phyloP scores from a whole-genome alignment of 2,113 vertebrate species.

The Carollia perspicillata region DNA sequence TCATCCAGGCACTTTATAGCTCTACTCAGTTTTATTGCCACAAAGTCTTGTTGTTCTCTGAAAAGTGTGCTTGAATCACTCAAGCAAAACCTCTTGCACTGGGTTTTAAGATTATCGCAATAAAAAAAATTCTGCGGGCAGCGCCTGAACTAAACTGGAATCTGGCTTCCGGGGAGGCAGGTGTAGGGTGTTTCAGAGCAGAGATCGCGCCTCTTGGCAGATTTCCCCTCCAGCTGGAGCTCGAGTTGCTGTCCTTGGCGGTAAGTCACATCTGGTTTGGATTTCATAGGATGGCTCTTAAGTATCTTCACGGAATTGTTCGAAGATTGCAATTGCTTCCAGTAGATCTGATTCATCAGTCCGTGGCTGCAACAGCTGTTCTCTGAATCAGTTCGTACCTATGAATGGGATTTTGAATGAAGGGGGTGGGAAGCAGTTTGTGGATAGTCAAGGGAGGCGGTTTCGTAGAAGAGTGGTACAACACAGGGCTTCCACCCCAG shows the following conservation, averaged over 20 bases:
- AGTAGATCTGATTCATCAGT: constrained; percentile 16
- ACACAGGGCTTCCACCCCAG: too few relatives aligned
- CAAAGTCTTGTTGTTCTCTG: background rate
- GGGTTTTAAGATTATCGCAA: background rate
- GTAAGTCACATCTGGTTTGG: background rate
- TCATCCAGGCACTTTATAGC: background rate
- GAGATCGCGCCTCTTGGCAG: background rate
- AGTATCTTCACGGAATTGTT: background rate
- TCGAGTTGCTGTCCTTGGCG: background rate
- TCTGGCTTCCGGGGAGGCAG: background rate
- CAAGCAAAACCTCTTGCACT: background rate
- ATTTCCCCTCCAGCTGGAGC: background rate
- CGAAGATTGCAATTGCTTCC: background rate
- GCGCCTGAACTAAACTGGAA: background rate
- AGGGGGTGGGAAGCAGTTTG: background rate
- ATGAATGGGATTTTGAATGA: background rate
- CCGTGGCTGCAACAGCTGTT: background rate
- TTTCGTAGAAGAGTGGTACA: background rate
- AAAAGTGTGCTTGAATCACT: background rate
- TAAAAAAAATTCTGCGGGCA: background rate
- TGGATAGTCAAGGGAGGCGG: background rate
- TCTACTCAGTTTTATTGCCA: background rate
- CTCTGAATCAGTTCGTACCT: background rate
- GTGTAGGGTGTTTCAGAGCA: background rate
- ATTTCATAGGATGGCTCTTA: background rate